Evolutionary conservation across 2,797 vertebrate species (phyloP).

Genomic region (Halcyon leucocephala): DNA sequence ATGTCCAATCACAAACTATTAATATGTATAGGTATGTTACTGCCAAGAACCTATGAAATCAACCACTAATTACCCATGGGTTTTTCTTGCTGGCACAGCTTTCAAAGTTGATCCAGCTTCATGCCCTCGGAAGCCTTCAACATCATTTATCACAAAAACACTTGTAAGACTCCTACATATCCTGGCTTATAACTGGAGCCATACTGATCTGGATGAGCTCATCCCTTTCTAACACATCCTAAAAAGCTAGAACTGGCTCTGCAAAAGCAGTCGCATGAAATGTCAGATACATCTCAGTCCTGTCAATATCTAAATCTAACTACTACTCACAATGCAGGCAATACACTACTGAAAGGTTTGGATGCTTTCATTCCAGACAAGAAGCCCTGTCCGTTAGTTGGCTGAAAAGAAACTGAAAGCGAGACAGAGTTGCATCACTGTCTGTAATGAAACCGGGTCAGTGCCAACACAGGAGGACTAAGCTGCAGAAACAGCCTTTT

Average conservation of each 20-base stretch:
- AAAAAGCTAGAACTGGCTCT: neutral
- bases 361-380: neutral
- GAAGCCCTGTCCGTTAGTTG: neutral
- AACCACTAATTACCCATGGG: neutral
- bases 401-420: conserved; percentile 51
- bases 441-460: conserved; percentile 25
- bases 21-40: neutral
- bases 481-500: neutral
- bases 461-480: conserved; percentile 28
- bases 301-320: neutral
- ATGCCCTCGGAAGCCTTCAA: neutral
- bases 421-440: neutral
- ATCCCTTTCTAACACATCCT: neutral
- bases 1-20: neutral
- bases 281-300: neutral
- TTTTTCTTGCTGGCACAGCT: neutral
- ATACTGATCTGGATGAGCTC: neutral
- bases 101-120: neutral
- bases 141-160: neutral
- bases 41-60: neutral
- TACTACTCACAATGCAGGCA: neutral
- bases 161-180: neutral
- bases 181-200: neutral
- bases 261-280: neutral
- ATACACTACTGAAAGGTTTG: neutral